Conservation (phyloP, 2,888 invertebrate species). For the Mechanitis mazaeus region DNA sequence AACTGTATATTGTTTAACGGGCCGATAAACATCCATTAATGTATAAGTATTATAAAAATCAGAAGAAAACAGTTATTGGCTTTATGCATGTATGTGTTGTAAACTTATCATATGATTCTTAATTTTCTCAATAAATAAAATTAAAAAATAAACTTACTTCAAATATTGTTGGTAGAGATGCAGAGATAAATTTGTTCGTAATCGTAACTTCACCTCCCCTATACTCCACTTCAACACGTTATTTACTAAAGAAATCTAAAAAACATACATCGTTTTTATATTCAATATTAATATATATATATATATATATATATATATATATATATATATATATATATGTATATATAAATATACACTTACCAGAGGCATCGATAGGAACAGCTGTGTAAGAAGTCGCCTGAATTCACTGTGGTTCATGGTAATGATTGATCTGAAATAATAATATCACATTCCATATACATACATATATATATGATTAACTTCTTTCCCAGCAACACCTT, state of each 20-base stretch:
- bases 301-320: conserved; percentile 6
- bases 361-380: conserved; percentile 91
- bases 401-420: conserved; percentile 89
- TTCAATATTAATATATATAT: background rate
- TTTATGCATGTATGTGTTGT: too few relatives aligned
- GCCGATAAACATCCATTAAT: too few relatives aligned
- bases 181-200: conserved; percentile 91
- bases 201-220: conserved; percentile 92
- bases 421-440: conserved; percentile 88
- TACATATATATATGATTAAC: too few relatives aligned
- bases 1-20: too few relatives aligned
- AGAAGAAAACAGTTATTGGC: too few relatives aligned
- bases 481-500: too few relatives aligned
- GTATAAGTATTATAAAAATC: too few relatives aligned
- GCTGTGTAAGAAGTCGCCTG: conserved; percentile 82
- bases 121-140: background rate
- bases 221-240: conserved; percentile 96
- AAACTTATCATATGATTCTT: too few relatives aligned
- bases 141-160: conserved; percentile 78
- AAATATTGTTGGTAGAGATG: conserved; percentile 94
- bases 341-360: conserved; percentile 69
- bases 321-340: conserved; percentile 5
- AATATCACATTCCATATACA: background rate
- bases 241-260: conserved; percentile 94
- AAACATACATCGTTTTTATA: conserved; percentile 33